These are phyloP conservation scores for Branchinecta lindahli DNA, from an alignment of 1,140 invertebrate genomes.

Conservation along the genomic window DNA sequence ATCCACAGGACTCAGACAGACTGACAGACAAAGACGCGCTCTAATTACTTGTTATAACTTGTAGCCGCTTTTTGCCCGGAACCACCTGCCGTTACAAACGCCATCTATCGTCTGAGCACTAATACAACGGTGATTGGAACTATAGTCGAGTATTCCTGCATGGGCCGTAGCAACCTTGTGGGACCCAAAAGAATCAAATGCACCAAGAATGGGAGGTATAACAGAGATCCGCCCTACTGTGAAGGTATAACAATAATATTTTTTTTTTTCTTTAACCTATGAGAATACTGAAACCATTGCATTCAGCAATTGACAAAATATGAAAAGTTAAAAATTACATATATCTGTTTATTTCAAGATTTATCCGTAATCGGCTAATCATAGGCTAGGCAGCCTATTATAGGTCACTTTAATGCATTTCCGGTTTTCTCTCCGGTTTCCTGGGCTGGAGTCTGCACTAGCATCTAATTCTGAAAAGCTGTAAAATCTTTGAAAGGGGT, in stretches of 20 bases:
- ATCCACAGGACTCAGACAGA: too few species aligned
- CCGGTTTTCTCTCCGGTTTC: too few species aligned
- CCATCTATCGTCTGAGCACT: constrained; percentile 43
- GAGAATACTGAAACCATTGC: neutral
- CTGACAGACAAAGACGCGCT: too few species aligned
- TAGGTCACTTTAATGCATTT: too few species aligned
- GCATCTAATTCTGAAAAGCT: too few species aligned
- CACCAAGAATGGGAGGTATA: constrained; percentile 57
- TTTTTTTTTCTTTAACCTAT: constrained; percentile 1
- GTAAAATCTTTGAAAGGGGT: too few species aligned
- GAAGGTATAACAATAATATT: constrained; percentile 36
- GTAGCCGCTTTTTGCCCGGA: constrained; percentile 57
- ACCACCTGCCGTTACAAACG: constrained; percentile 52
- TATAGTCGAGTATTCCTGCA: constrained; percentile 58
- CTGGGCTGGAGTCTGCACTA: too few species aligned
- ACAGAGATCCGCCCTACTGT: constrained; percentile 53
- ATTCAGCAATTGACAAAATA: too few species aligned
- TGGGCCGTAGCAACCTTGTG: constrained; percentile 47
- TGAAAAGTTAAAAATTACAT: too few species aligned
- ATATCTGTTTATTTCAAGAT: too few species aligned
- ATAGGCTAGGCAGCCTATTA: too few species aligned
- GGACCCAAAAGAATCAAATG: constrained; percentile 53
- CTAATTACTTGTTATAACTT: neutral
- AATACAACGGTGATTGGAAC: constrained; percentile 44
- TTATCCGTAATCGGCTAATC: too few species aligned